Evolutionary conservation across 2,888 invertebrate species (phyloP).

Genomic region (Antheraea assamensis): DNA sequence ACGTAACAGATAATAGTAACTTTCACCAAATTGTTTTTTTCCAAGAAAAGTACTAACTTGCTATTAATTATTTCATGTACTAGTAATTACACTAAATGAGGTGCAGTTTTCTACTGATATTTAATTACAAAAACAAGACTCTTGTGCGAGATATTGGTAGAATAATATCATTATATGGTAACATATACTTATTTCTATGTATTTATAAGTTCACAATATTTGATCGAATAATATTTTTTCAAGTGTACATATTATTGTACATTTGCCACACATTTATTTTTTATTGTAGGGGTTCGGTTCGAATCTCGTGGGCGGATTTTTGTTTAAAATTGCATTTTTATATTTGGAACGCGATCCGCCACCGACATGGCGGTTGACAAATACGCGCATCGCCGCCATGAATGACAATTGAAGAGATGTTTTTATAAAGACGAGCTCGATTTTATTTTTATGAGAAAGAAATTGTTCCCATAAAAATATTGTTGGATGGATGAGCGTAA

Average conservation of each 20-base stretch:
- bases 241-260: slow-evolving; percentile 47
- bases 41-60: neutral
- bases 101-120: neutral
- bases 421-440: slow-evolving; percentile 77
- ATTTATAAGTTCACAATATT: slow-evolving; percentile 31
- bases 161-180: neutral
- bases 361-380: slow-evolving; percentile 77
- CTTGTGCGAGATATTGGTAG: neutral
- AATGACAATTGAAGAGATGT: slow-evolving; percentile 82
- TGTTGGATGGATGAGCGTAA: slow-evolving; percentile 78
- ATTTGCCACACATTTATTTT: slow-evolving; percentile 69
- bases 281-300: slow-evolving; percentile 74
- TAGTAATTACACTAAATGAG: neutral
- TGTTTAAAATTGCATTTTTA: slow-evolving; percentile 82
- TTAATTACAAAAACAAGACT: neutral
- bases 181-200: neutral
- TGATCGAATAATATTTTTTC: slow-evolving; percentile 47
- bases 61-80: neutral
- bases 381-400: slow-evolving; percentile 78
- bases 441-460: slow-evolving; percentile 80
- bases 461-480: slow-evolving; percentile 79
- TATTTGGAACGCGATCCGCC: slow-evolving; percentile 78
- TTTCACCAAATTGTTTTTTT: neutral
- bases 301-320: slow-evolving; percentile 67
- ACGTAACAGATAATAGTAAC: neutral